phyloP scores from a whole-genome alignment of 2,797 vertebrate genomes.

The Phalanger gymnotis region DNA sequence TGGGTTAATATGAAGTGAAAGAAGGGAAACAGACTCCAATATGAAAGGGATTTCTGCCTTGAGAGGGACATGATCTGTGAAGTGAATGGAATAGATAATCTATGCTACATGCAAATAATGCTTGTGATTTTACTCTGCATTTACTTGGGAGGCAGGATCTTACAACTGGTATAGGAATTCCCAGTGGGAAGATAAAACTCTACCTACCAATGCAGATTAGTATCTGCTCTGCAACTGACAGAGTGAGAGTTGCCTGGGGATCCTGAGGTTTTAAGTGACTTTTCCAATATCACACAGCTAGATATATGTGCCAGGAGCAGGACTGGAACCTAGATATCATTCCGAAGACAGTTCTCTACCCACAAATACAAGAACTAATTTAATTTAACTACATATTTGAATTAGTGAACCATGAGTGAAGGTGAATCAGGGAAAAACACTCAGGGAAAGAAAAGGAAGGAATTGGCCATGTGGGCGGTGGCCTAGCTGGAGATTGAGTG shows the following conservation, averaged over 20 bases:
- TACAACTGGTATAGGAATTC: background rate
- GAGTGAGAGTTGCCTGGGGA: background rate
- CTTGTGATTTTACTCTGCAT: background rate
- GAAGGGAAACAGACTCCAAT: background rate
- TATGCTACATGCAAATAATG: background rate
- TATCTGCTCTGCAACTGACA: background rate
- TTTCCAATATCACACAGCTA: background rate
- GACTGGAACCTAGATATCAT: background rate
- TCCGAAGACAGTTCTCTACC: background rate
- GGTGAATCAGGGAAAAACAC: background rate
- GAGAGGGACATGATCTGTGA: background rate
- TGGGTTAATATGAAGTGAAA: background rate
- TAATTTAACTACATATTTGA: background rate
- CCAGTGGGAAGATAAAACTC: background rate
- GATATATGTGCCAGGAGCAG: background rate
- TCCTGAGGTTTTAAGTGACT: background rate
- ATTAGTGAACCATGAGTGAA: background rate
- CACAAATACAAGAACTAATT: background rate
- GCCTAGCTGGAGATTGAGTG: background rate
- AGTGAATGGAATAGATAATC: background rate
- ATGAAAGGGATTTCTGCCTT: background rate
- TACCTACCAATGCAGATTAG: background rate
- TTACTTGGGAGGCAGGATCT: background rate
- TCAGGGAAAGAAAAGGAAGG: background rate
- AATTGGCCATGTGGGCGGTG: background rate